Conservation (phyloP, 1,140 invertebrate species). For the Stegodyphus dumicola region DNA sequence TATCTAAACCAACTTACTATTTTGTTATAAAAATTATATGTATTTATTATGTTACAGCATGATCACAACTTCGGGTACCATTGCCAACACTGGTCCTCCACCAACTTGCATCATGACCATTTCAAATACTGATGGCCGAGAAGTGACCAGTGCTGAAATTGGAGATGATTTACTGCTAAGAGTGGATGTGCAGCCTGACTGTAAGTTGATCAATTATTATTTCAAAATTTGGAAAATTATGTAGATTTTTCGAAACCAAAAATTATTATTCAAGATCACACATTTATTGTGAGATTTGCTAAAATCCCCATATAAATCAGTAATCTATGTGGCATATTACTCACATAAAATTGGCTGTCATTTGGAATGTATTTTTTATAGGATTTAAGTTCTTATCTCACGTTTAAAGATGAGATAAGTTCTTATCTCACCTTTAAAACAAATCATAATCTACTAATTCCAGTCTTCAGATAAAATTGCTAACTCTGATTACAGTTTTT, state of each 20-base stretch:
- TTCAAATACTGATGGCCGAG: conserved; percentile 84
- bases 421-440: too few species aligned
- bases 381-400: too few species aligned
- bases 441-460: too few species aligned
- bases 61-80: conserved; percentile 93
- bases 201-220: conserved; percentile 67
- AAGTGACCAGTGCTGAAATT: conserved; percentile 91
- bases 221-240: conserved; percentile 79
- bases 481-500: too few species aligned
- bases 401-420: too few species aligned
- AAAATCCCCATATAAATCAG: too few species aligned
- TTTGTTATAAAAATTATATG: background rate
- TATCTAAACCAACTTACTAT: background rate
- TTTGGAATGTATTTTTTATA: too few species aligned
- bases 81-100: conserved; percentile 93
- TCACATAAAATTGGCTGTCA: too few species aligned
- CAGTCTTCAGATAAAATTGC: too few species aligned
- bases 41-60: conserved; percentile 72
- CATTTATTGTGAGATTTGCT: too few species aligned
- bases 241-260: conserved; percentile 83
- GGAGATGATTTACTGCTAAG: conserved; percentile 90
- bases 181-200: conserved; percentile 91
- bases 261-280: too few species aligned
- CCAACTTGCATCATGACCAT: conserved; percentile 93
- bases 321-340: too few species aligned